Base-by-base conservation (phyloP, 1,140 invertebrate genomes). In the Catajapyx aquilonaris region DNA sequence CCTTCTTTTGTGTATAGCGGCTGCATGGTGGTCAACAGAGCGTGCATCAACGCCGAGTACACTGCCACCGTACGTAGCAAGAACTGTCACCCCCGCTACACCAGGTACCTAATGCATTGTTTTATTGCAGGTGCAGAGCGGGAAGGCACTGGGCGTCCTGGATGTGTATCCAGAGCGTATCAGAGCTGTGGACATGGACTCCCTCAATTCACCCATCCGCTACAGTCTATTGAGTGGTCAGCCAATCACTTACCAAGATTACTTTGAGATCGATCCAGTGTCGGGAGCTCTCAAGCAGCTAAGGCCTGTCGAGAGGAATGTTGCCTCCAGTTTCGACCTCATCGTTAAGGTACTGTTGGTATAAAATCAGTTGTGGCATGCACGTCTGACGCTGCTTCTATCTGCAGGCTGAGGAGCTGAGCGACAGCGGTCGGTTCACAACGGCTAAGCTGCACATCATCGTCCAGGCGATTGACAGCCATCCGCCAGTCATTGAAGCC, bases 181-280 rank as follows among this genome's bases (percentile, higher is more conserved):
- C 36, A 76, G 83, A 56, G 84, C 81, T 0, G 69, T 83, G 1
- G 81, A 87, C 52, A 76, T 81, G 68, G 83, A 88, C 50, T 83
- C 81, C 1, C 68, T 87, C 7, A 77, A 81, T 49, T 69, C 78
- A 1, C 68, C 69, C 1, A 81, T 86, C 35, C 63, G 66, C 33
- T 88, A 87, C 52, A 76, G 68, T 18, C 85, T 88, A 49, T 64
- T 79, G 4, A 77, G 71, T 43, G 85, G 83, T 5, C 71, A 62
- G 45, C 81, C 80, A 1, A 56, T 68, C 0, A 69, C 69, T 37
- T 85, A 79, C 56, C 60, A 63, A 0, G 75, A 79, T 0, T 86
- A 79, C 49, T 90, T 91, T 53, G 68, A 76, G 44, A 85, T 90
- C 41, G 75, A 88, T 54, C 66, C 69, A 1, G 66, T 68, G 19